Percentiles rank a stretch among this genome's conserved stretches.
phyloP scores from a whole-genome alignment of 2,888 invertebrate genomes.

The Cryptus viduatorius region DNA sequence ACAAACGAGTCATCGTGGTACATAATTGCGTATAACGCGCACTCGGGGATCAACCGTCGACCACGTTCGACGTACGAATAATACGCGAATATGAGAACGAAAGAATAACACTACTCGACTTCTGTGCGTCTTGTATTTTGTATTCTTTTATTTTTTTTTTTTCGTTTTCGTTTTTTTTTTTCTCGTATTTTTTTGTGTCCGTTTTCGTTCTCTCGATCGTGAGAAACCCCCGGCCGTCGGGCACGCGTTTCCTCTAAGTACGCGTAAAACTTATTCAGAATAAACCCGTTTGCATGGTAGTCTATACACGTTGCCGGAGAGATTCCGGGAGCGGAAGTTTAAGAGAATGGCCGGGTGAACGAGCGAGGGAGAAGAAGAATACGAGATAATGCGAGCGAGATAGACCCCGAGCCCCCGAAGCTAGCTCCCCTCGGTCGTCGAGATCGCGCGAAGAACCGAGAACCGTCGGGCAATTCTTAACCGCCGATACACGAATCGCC shows the following conservation, averaged over 20 bases:
- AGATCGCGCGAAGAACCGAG: not conserved
- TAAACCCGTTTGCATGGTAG: conserved; percentile 7
- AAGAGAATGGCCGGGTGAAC: conserved; percentile 54
- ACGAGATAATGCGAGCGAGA: conserved; percentile 11
- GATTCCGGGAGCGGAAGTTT: conserved; percentile 38
- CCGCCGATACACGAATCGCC: not conserved
- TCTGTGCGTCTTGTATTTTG: not conserved
- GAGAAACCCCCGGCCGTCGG: not conserved
- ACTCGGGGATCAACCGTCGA: conserved; percentile 5
- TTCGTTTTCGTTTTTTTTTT: not conserved
- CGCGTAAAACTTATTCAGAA: conserved; percentile 3
- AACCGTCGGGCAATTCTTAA: not conserved
- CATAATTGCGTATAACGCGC: conserved; percentile 11
- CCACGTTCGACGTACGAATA: not conserved
- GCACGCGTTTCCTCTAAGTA: not conserved
- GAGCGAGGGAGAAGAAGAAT: conserved; percentile 38
- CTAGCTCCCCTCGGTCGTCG: conserved; percentile 6
- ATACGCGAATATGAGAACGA: not conserved
- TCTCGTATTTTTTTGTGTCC: not conserved
- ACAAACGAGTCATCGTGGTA: conserved; percentile 12
- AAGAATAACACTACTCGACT: not conserved
- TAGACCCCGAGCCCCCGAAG: not conserved
- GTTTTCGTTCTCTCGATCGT: conserved; percentile 18
- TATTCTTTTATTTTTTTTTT: not conserved
- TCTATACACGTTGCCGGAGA: conserved; percentile 8